Conservation (phyloP, 2,797 vertebrate genomes). For the Spatula versicolor region DNA sequence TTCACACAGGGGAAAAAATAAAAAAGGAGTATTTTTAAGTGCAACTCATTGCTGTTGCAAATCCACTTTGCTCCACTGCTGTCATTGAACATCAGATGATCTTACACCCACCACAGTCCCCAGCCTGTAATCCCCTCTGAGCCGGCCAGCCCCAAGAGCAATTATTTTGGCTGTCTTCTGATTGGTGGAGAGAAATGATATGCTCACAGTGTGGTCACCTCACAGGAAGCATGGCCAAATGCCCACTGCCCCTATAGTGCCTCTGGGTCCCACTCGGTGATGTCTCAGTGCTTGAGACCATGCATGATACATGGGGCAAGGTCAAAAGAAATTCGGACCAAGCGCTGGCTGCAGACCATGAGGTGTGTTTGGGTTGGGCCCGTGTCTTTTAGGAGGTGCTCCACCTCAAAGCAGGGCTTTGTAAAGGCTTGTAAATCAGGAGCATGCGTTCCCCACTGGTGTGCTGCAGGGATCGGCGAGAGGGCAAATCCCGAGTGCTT, state of each 20-base stretch:
- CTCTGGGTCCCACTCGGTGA: fast-evolving
- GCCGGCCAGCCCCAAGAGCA: not conserved
- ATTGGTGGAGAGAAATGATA: fast-evolving
- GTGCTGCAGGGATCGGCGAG: fast-evolving
- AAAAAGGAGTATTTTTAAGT: not conserved
- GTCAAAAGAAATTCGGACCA: not conserved
- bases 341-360: not conserved
- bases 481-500: slow-evolving; percentile 42
- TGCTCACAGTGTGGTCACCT: fast-evolving
- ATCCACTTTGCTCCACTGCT: not conserved
- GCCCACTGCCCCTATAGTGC: fast-evolving
- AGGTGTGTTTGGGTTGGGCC: not conserved
- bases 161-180: not conserved
- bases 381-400: not conserved
- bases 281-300: not conserved
- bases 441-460: not conserved
- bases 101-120: not conserved
- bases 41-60: not conserved
- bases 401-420: fast-evolving
- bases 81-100: not conserved
- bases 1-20: fast-evolving
- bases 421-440: not conserved
- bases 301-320: fast-evolving
- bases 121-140: fast-evolving
- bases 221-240: fast-evolving